A percentile compares a stretch with the other conserved stretches of the same genome.
Evolutionary conservation across 2,113 vertebrate species (phyloP).

Genomic region (Drymodes brunneopygia): DNA sequence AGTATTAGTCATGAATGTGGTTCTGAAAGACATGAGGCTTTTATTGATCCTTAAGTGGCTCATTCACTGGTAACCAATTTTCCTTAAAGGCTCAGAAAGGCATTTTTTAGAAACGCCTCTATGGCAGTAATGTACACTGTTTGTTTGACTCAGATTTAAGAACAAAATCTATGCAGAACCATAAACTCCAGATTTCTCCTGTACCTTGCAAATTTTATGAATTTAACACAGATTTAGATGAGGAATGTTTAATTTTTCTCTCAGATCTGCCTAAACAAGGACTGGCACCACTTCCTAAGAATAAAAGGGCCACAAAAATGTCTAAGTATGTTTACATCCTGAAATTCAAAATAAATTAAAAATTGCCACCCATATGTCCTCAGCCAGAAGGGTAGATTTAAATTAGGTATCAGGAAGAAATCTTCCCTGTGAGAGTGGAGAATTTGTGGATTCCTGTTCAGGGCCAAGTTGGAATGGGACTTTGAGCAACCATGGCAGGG

Average conservation of each 20-base stretch:
- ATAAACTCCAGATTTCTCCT: background rate
- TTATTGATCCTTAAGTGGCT: constrained; percentile 52
- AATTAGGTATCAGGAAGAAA: background rate
- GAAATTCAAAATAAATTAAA: background rate
- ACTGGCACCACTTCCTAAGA: background rate
- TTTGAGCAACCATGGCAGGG: background rate
- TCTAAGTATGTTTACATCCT: background rate
- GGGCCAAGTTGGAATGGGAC: background rate
- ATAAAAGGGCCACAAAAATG: background rate
- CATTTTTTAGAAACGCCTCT: background rate
- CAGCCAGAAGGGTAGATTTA: background rate
- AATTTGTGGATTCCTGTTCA: background rate
- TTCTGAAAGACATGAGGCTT: constrained; percentile 13
- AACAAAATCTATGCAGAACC: background rate
- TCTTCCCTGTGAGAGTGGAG: background rate
- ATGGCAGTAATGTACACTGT: background rate
- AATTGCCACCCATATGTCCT: background rate
- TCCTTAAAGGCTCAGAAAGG: background rate
- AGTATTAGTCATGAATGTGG: constrained; percentile 17
- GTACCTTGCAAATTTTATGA: background rate
- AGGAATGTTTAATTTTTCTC: background rate
- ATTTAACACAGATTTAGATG: background rate
- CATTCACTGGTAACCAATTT: constrained; percentile 4
- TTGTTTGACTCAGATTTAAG: background rate
- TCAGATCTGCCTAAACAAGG: background rate